A percentile compares a stretch with the other conserved stretches of the same genome.
Conservation (phyloP, 1,140 invertebrate genomes). For the Drosophila obscura region DNA sequence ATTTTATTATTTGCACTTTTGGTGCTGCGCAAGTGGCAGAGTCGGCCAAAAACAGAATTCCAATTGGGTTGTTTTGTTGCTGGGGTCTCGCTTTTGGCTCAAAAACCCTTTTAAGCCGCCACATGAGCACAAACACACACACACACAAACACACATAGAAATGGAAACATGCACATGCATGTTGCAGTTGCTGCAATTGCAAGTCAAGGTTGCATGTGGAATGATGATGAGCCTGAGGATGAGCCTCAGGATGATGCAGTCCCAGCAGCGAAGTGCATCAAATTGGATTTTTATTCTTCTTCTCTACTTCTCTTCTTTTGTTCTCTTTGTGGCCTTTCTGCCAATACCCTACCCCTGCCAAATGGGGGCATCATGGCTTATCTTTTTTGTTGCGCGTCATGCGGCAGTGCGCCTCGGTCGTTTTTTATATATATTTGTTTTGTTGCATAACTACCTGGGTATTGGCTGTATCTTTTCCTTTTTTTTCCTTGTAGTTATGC, state of each 20-base stretch:
- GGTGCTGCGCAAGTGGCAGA: constrained; percentile 52
- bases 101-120: constrained; percentile 33
- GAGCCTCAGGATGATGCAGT: too few relatives aligned
- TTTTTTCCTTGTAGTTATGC: too few relatives aligned
- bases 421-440: too few relatives aligned
- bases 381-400: too few relatives aligned
- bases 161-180: background rate
- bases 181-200: constrained; percentile 24
- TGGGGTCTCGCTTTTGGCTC: constrained; percentile 8
- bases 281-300: constrained; percentile 39
- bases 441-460: too few relatives aligned
- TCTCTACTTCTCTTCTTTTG: background rate
- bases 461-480: too few relatives aligned
- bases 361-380: too few relatives aligned
- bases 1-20: constrained; percentile 76
- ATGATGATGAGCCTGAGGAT: constrained; percentile 27
- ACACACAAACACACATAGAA: background rate
- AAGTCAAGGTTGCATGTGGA: constrained; percentile 38
- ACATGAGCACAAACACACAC: constrained; percentile 5
- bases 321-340: background rate
- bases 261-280: constrained; percentile 39
- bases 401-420: too few relatives aligned
- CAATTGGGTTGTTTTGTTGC: constrained; percentile 6
- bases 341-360: background rate
- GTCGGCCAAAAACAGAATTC: constrained; percentile 38